phyloP scores from a whole-genome alignment of 2,888 invertebrate genomes.

The Lasioglossum zephyrum region DNA sequence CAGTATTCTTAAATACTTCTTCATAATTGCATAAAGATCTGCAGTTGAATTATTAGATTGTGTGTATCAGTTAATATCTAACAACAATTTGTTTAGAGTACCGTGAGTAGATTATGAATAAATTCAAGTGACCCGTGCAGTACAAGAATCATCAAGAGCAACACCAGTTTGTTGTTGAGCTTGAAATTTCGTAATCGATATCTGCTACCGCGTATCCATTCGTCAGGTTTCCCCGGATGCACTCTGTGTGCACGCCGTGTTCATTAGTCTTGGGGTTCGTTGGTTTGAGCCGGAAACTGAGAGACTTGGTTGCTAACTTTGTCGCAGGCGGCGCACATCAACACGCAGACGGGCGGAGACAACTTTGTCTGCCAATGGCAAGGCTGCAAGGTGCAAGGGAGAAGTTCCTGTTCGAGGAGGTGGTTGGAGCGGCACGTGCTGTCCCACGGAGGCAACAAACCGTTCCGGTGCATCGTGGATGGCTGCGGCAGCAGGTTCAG shows the following conservation, averaged over 20 bases:
- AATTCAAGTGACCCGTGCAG: too few species aligned
- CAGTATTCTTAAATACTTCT: too few species aligned
- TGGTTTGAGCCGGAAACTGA: not conserved
- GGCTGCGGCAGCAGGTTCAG: constrained; percentile 95
- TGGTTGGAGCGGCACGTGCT: constrained; percentile 97
- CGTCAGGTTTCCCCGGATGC: not conserved
- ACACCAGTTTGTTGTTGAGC: not conserved
- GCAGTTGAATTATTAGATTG: too few species aligned
- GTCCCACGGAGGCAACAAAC: constrained; percentile 95
- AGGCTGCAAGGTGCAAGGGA: constrained; percentile 97
- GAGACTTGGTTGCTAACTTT: not conserved
- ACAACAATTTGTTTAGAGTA: too few species aligned
- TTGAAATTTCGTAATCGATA: not conserved
- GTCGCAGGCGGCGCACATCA: constrained; percentile 91
- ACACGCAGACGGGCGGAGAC: constrained; percentile 92
- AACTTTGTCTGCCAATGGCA: constrained; percentile 97
- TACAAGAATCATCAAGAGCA: not conserved
- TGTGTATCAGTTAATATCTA: too few species aligned
- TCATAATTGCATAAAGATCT: too few species aligned
- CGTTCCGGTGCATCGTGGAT: constrained; percentile 97
- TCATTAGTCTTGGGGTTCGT: not conserved
- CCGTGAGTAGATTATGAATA: too few species aligned
- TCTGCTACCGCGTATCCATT: not conserved
- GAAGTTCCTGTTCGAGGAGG: constrained; percentile 95
- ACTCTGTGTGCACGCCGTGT: not conserved